A percentile compares a stretch with the other conserved stretches of the same genome.
phyloP scores from a whole-genome alignment of 2,888 invertebrate species.

The Drosophila rubida region DNA sequence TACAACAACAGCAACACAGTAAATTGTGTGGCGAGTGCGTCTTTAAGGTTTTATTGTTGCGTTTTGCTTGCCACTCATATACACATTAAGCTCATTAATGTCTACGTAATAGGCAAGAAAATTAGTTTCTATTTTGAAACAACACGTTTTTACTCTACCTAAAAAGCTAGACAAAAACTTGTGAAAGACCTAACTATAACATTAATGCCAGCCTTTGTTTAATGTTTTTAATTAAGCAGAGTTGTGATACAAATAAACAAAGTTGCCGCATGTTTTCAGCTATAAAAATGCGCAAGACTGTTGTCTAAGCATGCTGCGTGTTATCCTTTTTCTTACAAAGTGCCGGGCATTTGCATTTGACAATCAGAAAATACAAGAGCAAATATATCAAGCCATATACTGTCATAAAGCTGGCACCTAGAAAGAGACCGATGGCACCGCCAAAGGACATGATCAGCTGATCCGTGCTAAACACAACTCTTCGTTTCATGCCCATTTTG shows the following conservation, averaged over 20 bases:
- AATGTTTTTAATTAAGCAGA: neutral
- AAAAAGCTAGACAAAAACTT: neutral
- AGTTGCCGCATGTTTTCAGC: neutral
- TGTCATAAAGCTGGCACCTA: conserved; percentile 84
- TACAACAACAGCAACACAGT: conserved; percentile 1
- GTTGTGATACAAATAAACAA: neutral
- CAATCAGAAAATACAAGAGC: conserved; percentile 48
- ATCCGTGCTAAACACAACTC: conserved; percentile 83
- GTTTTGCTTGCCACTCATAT: conserved; percentile 17
- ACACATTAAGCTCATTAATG: conserved; percentile 40
- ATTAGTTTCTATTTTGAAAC: conserved; percentile 24
- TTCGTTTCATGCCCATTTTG: conserved; percentile 77
- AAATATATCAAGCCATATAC: conserved; percentile 68
- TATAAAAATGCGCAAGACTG: neutral
- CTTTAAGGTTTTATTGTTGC: conserved; percentile 39
- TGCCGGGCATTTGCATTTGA: conserved; percentile 39
- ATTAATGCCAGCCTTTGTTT: neutral
- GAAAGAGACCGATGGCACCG: conserved; percentile 83
- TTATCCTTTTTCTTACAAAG: neutral
- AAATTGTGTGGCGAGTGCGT: conserved; percentile 48
- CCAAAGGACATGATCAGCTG: conserved; percentile 83
- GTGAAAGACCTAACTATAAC: neutral
- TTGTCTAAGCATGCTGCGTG: neutral
- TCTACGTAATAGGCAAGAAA: conserved; percentile 32
- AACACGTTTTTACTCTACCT: neutral